Evolutionary conservation across 2,797 vertebrate genomes (phyloP).

Genomic region (Gadopsis bispinosus): DNA sequence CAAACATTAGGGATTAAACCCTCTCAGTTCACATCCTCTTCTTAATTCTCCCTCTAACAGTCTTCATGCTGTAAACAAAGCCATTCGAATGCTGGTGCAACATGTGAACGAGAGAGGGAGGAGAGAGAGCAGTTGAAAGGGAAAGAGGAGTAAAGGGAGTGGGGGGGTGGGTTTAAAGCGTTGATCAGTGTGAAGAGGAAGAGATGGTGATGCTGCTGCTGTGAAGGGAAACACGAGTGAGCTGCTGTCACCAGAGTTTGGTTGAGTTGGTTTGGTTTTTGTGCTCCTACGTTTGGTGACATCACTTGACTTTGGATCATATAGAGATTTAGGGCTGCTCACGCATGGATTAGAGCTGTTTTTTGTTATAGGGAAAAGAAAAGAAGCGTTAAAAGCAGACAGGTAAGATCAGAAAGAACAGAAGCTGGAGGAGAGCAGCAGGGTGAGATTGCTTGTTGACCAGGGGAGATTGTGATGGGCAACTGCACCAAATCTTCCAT

Average conservation of each 20-base stretch:
- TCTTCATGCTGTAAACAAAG: constrained; percentile 61
- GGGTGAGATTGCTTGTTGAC: neutral
- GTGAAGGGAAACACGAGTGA: constrained; percentile 7
- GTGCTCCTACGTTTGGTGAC: constrained; percentile 6
- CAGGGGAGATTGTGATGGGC: constrained; percentile 82
- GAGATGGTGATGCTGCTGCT: constrained; percentile 27
- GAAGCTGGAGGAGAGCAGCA: neutral
- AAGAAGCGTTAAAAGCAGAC: neutral
- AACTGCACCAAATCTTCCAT: constrained; percentile 90
- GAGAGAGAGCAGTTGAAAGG: neutral
- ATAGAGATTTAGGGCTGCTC: neutral
- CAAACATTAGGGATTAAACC: constrained; percentile 69
- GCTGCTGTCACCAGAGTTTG: constrained; percentile 5
- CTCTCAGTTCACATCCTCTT: constrained; percentile 47
- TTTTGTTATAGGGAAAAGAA: constrained; percentile 1
- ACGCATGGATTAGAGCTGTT: constrained; percentile 36
- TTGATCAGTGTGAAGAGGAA: constrained; percentile 23
- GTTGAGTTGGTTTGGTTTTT: constrained; percentile 12
- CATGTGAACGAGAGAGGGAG: constrained; percentile 35
- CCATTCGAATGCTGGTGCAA: constrained; percentile 58
- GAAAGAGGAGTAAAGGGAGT: constrained; percentile 1
- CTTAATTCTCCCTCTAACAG: constrained; percentile 70
- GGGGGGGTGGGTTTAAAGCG: constrained; percentile 41
- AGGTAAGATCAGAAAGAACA: neutral
- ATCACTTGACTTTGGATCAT: neutral